Base-by-base conservation (phyloP, 2,888 invertebrate species). In the Cryptophagus acutangulus region DNA sequence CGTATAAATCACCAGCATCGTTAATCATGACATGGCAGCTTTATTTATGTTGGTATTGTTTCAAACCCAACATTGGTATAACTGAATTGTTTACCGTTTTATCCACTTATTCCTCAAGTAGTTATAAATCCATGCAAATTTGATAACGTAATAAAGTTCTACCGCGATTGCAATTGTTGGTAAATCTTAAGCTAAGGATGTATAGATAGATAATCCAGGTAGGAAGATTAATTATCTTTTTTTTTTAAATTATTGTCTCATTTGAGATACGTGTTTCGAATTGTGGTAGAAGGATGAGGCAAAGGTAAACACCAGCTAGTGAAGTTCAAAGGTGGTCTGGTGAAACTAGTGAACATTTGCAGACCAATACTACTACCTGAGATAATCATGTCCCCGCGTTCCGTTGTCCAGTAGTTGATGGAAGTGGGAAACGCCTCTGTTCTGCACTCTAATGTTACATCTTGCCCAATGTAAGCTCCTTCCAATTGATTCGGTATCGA, bases 381-480 rank as follows among this genome's bases (percentile, higher is more conserved):
- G 72, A 90, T 87, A 60, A 91, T 90, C 90, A 91, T 91, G 65
- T 90, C 89, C 33, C 90, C 90, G 43, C 84, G 78, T 58, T 90
- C 88, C 4, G 87, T 90, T 24, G 91, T 90, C 92, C 92, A 93
- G 69, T 92, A 93, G 76, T 91, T 92, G 67, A 92, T 91, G 38
- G 92, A 91, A 48, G 86, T 85, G 20, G 92, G 92, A 68, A 87
- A 90, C 29, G 92, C 91, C 69, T 93, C 92, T 0, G 90, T 90
- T 69, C 89, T 87, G 66, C 92, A 92, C 70, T 89, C 90, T 49
- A 92, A 72, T 29, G 84, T 82, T 43, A 91, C 88, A 65, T 91
- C 87, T 70, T 91, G 90, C 3, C 90, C 89, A 48, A 88, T 71
- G 69, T 90, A 88, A 42, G 90, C 91, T 29, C 85, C 91, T 69